Evolutionary conservation across 1,140 invertebrate species (phyloP).

Genomic region (Drosophila sechellia): DNA sequence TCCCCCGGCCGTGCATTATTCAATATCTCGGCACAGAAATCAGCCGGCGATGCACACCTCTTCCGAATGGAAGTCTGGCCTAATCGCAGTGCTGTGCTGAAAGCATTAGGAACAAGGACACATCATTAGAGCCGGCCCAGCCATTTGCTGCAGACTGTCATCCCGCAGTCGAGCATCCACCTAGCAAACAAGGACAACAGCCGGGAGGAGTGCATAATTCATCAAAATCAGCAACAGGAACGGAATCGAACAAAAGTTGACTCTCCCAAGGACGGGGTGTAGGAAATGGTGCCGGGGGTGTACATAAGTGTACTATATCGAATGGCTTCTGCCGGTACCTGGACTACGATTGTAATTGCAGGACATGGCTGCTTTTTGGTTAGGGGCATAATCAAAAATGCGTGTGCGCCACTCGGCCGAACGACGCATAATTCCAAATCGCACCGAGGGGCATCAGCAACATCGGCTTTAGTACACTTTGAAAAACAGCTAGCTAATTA

Average conservation of each 20-base stretch:
- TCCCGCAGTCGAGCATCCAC: conserved; percentile 33
- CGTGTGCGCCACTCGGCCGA: conserved; percentile 58
- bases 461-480: conserved; percentile 6
- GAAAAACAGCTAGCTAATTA: not conserved
- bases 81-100: conserved; percentile 65
- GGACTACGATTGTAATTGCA: conserved; percentile 64
- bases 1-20: conserved; percentile 24
- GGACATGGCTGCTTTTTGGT: conserved; percentile 24
- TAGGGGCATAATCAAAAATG: conserved; percentile 70
- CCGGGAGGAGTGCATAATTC: conserved; percentile 67
- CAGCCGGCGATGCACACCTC: conserved; percentile 7
- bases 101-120: conserved; percentile 74
- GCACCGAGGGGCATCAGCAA: conserved; percentile 45
- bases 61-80: conserved; percentile 30
- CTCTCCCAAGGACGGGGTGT: conserved; percentile 37
- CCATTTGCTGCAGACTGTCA: conserved; percentile 49
- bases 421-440: conserved; percentile 61
- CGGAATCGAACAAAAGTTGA: conserved; percentile 66
- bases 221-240: conserved; percentile 79
- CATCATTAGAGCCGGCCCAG: conserved; percentile 68
- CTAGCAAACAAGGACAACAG: conserved; percentile 24
- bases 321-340: conserved; percentile 38
- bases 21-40: conserved; percentile 22
- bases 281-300: conserved; percentile 15
- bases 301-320: conserved; percentile 27